Conservation (phyloP, 2,113 vertebrate genomes). For the Orycteropus afer region DNA sequence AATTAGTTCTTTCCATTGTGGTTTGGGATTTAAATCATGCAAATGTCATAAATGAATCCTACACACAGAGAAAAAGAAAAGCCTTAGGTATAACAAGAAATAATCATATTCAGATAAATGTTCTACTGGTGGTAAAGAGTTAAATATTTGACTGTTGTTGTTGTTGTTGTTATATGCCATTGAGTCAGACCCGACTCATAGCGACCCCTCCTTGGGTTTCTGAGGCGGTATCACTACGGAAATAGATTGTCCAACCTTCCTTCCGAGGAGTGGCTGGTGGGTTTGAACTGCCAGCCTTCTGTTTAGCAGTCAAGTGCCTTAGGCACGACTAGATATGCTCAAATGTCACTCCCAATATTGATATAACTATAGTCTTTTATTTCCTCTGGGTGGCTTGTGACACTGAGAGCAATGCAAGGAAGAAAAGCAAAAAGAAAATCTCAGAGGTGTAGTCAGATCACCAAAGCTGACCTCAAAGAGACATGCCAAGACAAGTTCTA, state of each 20-base stretch:
- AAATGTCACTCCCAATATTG: not conserved
- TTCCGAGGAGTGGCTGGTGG: too few relatives aligned
- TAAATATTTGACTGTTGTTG: slow-evolving; percentile 39
- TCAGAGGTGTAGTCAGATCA: not conserved
- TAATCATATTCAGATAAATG: not conserved
- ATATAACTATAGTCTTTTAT: not conserved
- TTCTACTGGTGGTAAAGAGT: not conserved
- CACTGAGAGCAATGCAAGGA: not conserved
- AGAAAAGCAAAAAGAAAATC: not conserved
- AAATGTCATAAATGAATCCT: not conserved
- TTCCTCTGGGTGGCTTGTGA: not conserved
- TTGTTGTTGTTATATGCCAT: too few relatives aligned
- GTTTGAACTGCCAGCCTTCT: too few relatives aligned
- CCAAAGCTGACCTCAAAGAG: not conserved
- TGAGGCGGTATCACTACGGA: too few relatives aligned
- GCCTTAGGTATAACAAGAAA: not conserved
- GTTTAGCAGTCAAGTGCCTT: too few relatives aligned
- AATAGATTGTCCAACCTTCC: too few relatives aligned
- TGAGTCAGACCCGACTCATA: too few relatives aligned
- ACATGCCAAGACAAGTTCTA: not conserved
- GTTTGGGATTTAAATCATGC: not conserved
- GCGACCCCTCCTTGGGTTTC: too few relatives aligned
- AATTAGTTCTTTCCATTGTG: not conserved
- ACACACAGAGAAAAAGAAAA: not conserved
- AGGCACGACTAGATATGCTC: not conserved